Evolutionary conservation across 2,113 vertebrate species (phyloP), one percentile per base, ranked within the genome.

Genomic region (Macquaria ambigua): DNA sequence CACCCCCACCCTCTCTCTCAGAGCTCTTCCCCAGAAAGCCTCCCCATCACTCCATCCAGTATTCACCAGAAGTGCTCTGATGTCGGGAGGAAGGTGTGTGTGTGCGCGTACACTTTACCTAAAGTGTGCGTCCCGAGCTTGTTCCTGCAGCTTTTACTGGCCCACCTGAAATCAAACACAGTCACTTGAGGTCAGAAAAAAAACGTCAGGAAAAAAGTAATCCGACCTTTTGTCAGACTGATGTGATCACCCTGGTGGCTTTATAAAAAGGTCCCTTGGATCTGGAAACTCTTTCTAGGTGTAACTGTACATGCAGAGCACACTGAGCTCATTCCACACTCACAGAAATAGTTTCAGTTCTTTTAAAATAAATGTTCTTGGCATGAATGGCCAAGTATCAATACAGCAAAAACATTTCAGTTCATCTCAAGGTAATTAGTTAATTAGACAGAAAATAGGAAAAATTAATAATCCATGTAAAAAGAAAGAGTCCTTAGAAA

Each of bases 61-160:
- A 78, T 73, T 85, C 84, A 78, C 50, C 79, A 75, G 20, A 20
- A 75, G 81, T 52, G 74, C 70, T 82, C 21, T 8, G 5, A 12
- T 1, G 34, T 37, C 1, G 1, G 6, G 6, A 25, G 50, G 31
- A 68, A 74, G 56, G 21, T 46, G 37, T 50, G 43, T 50, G 43
- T 43, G 46, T 14, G 53, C 20, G 20, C 0, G 15, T 1, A 16
- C 21, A 23, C 39, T 56, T 25, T 3, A 1, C 70, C 50, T 18
- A 34, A 39, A 48, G 70, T 85, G 70, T 59, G 39, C 41, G 14
- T 28, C n/a, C 21, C 1, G 50, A 48, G 59, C 25, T n/a, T 16
- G 20, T 43, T 79, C 55, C 56, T 78, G 74, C 63, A 77, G 77
- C 50, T 81, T 74, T 66, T 61, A 31, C 0, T 0, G 0, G 31